Conservation (phyloP, 2,797 vertebrate species). For the Morelia viridis region DNA sequence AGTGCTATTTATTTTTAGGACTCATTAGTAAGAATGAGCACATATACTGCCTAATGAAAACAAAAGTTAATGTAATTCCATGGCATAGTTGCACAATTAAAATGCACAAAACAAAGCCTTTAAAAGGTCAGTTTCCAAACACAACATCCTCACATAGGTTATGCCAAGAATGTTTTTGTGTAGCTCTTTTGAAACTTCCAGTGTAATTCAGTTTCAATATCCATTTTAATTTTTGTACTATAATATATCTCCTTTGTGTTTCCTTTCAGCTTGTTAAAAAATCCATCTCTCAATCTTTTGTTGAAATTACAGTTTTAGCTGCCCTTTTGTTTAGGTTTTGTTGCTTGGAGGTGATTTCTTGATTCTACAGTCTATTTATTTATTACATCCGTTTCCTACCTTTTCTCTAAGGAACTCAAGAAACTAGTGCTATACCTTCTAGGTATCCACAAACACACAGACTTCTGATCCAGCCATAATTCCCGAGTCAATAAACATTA, state of each 20-base stretch:
- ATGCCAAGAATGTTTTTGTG: conserved; percentile 1
- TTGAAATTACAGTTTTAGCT: background rate
- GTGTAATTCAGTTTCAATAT: background rate
- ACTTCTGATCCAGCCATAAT: background rate
- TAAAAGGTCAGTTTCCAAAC: conserved; percentile 6
- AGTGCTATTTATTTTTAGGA: conserved; percentile 29
- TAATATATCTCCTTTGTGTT: background rate
- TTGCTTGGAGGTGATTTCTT: background rate
- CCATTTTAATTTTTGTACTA: background rate
- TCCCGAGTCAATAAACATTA: background rate
- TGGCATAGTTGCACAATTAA: conserved; percentile 5
- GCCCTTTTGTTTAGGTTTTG: background rate
- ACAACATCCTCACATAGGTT: background rate
- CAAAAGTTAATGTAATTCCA: background rate
- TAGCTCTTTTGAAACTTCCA: background rate
- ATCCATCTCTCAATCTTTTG: background rate
- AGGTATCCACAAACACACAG: background rate
- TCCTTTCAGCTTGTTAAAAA: background rate
- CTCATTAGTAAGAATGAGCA: conserved; percentile 38
- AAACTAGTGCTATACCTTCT: background rate
- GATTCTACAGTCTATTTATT: background rate
- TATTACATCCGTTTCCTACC: background rate
- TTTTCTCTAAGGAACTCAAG: background rate
- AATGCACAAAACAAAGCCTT: background rate
- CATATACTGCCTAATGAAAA: conserved; percentile 37